Evolutionary conservation across 2,113 vertebrate species (phyloP), one percentile per base, ranked within the genome.

Genomic region (Pelecanus crispus): DNA sequence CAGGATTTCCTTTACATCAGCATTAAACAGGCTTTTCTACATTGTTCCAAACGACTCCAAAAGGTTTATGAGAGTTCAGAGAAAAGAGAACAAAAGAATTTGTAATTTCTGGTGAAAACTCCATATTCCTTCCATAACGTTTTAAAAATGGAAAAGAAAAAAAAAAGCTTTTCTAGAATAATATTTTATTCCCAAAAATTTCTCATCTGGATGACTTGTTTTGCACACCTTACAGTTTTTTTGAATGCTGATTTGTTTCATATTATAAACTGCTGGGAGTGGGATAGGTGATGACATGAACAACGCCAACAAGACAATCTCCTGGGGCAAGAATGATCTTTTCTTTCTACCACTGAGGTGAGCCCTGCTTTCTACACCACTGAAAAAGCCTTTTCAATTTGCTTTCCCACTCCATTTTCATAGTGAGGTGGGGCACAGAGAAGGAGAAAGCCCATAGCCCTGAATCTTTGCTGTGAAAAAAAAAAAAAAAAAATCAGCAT

Each of bases 231-330:
- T 15, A 11, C 0, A 40, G 9, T 1, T 77, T 56, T 55, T 75
- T 25, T 32, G 8, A 74, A 36, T 8, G 10, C 11, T 72, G 7
- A 66, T 55, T 42, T 85, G 36, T 68, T 74, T 56, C 19, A 1
- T 50, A 68, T 77, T 34, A 29, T 15, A 11, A 61, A 55, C 17
- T 75, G 32, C 2, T 47, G 34, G 34, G 86, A 70, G 66, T 21
- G 7, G 14, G 45, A 32, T 1, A 45, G 21, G 18, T 47, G 73
- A 38, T 31, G 36, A 68, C 72, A 89, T 0, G 0, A 68, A 65
- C 20, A 67, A 11, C 1, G 2, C 20, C 34, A 73, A 11, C 24
- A 45, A 19, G 34, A 45, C 49, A 24, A 44, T 4, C 42, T 81
- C 63, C 25, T 70, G 29, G 6, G 11, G 22, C 44, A 79, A 74